phyloP scores from a whole-genome alignment of 2,113 vertebrate genomes.

The Passer montanus region DNA sequence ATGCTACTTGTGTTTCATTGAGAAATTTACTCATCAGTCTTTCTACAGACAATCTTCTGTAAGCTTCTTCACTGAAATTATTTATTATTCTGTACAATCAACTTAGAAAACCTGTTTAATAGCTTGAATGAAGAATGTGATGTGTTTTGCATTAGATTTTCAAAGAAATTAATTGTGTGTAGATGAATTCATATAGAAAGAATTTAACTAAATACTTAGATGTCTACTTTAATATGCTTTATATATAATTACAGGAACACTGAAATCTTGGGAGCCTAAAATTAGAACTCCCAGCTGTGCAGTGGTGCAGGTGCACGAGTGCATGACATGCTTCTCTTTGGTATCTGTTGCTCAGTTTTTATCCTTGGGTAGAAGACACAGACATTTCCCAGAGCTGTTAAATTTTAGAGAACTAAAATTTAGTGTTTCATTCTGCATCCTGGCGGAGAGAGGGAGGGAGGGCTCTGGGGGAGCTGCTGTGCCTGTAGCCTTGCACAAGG shows the following conservation, averaged over 20 bases:
- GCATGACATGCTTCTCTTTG: background rate
- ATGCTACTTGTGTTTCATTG: background rate
- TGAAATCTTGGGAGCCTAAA: conserved; percentile 43
- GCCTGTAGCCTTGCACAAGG: background rate
- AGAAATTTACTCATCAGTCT: background rate
- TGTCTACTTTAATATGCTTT: conserved; percentile 21
- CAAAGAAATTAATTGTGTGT: background rate
- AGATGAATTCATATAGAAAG: background rate
- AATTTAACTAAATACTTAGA: conserved; percentile 1
- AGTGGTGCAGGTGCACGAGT: conserved; percentile 32
- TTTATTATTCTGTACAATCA: background rate
- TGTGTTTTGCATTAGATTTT: background rate
- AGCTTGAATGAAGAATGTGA: background rate
- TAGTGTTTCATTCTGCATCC: background rate
- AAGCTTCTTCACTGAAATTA: background rate
- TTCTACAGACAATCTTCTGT: background rate
- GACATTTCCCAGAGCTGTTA: background rate
- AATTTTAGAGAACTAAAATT: background rate
- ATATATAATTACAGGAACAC: conserved; percentile 45
- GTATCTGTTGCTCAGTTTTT: background rate
- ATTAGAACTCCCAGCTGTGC: conserved; percentile 46
- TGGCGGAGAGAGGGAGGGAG: background rate
- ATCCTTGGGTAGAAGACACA: background rate
- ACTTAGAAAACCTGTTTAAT: background rate
- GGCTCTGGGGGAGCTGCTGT: background rate